A percentile compares a stretch with the other conserved stretches of the same genome.
Conservation (phyloP, 1,140 invertebrate genomes). For the Drosophila pectinifera region DNA sequence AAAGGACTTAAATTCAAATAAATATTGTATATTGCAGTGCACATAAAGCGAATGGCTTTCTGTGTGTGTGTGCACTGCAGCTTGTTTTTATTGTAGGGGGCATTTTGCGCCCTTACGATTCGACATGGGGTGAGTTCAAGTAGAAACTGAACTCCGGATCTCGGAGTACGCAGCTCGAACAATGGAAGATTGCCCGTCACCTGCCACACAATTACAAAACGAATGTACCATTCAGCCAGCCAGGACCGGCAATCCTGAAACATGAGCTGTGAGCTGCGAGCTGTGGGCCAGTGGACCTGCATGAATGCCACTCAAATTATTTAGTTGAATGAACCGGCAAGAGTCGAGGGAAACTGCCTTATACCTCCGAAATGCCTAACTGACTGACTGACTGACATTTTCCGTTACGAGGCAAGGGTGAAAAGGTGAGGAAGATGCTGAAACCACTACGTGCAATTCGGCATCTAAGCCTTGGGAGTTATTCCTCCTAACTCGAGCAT, state of each 20-base stretch:
- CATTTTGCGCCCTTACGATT: conserved; percentile 80
- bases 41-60: conserved; percentile 74
- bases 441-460: conserved; percentile 1
- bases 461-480: conserved; percentile 11
- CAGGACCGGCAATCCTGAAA: conserved; percentile 65
- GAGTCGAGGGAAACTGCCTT: conserved; percentile 65
- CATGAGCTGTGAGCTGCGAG: conserved; percentile 60
- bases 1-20: conserved; percentile 84
- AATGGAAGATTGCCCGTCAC: conserved; percentile 84
- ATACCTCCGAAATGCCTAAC: conserved; percentile 37
- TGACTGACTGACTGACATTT: conserved; percentile 65
- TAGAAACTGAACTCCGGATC: conserved; percentile 40
- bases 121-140: conserved; percentile 83
- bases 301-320: conserved; percentile 85
- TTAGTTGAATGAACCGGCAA: conserved; percentile 84
- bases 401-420: conserved; percentile 70
- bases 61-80: conserved; percentile 58
- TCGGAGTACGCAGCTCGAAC: conserved; percentile 40
- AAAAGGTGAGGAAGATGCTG: conserved; percentile 51
- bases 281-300: conserved; percentile 67
- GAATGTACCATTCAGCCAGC: conserved; percentile 60
- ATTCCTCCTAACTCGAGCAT: background rate
- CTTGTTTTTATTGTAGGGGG: conserved; percentile 79
- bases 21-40: conserved; percentile 82
- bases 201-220: conserved; percentile 84